phyloP scores from a whole-genome alignment of 2,113 vertebrate genomes.

The Platysteira castanea region DNA sequence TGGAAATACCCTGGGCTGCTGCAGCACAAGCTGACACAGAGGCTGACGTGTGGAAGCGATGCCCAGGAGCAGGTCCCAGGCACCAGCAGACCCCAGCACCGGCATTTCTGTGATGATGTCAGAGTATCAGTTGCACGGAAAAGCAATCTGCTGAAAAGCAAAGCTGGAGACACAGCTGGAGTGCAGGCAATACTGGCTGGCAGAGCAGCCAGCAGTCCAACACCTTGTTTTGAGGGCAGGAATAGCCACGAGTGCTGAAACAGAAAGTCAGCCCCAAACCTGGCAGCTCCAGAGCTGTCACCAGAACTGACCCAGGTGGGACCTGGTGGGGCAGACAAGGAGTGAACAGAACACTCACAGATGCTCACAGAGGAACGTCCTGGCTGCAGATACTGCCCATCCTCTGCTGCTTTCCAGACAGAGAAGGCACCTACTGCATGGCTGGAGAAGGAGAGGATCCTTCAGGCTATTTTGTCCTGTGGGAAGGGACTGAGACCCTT shows the following conservation, averaged over 20 bases:
- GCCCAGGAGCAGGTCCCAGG: background rate
- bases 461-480: background rate
- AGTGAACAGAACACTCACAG: background rate
- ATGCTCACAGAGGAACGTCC: background rate
- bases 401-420: background rate
- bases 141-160: background rate
- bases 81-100: fast-evolving
- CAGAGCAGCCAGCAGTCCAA: background rate
- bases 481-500: background rate
- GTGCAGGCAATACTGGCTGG: background rate
- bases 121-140: background rate
- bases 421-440: background rate
- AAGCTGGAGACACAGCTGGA: background rate
- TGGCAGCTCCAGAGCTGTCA: background rate
- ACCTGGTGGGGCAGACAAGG: background rate
- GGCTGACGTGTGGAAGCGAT: fast-evolving
- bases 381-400: background rate
- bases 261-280: background rate
- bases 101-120: background rate
- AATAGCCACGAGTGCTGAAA: background rate
- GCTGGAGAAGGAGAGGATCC: background rate
- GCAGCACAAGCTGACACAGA: background rate
- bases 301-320: background rate
- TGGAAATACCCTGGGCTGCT: background rate
- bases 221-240: background rate